Percentiles rank a stretch among this genome's conserved stretches.
Conservation (phyloP, 2,888 invertebrate species). For the Mamestra brassicae region DNA sequence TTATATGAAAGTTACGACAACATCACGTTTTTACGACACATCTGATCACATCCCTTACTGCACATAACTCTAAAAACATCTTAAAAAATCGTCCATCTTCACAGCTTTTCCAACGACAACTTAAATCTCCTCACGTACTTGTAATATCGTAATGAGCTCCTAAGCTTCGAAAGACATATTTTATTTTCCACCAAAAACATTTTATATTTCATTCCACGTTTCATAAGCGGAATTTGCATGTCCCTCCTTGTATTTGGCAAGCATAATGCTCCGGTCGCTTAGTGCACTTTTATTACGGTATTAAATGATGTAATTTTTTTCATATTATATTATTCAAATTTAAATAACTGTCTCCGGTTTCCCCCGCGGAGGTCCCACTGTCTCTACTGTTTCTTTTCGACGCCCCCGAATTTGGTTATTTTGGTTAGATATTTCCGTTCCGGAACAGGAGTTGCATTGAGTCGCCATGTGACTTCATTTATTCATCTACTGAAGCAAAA, state of each 20-base stretch:
- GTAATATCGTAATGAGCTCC: slow-evolving; percentile 89
- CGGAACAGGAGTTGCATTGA: slow-evolving; percentile 73
- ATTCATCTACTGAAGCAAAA: not conserved
- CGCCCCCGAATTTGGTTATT: slow-evolving; percentile 88
- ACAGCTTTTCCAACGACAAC: slow-evolving; percentile 78
- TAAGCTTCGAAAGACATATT: slow-evolving; percentile 86
- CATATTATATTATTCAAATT: slow-evolving; percentile 92
- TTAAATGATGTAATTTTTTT: slow-evolving; percentile 92
- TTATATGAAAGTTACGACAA: slow-evolving; percentile 51
- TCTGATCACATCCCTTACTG: slow-evolving; percentile 55
- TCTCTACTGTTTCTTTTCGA: slow-evolving; percentile 87
- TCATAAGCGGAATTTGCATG: slow-evolving; percentile 89
- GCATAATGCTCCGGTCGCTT: slow-evolving; percentile 90
- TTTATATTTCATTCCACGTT: slow-evolving; percentile 91
- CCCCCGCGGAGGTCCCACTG: slow-evolving; percentile 86
- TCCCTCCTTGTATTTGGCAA: slow-evolving; percentile 87
- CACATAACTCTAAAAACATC: slow-evolving; percentile 61
- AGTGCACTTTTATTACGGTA: slow-evolving; percentile 91
- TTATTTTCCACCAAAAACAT: slow-evolving; percentile 88
- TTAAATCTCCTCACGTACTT: slow-evolving; percentile 88
- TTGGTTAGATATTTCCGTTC: slow-evolving; percentile 85
- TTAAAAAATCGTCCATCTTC: slow-evolving; percentile 72
- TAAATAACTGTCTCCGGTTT: slow-evolving; percentile 91
- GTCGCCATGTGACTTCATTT: slow-evolving; percentile 51
- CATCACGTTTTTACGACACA: slow-evolving; percentile 53